Evolutionary conservation across 92 coral and sea anemone genomes (phyloP), one percentile per base, ranked within the genome.

Genomic region (Bergia puertoricense): DNA sequence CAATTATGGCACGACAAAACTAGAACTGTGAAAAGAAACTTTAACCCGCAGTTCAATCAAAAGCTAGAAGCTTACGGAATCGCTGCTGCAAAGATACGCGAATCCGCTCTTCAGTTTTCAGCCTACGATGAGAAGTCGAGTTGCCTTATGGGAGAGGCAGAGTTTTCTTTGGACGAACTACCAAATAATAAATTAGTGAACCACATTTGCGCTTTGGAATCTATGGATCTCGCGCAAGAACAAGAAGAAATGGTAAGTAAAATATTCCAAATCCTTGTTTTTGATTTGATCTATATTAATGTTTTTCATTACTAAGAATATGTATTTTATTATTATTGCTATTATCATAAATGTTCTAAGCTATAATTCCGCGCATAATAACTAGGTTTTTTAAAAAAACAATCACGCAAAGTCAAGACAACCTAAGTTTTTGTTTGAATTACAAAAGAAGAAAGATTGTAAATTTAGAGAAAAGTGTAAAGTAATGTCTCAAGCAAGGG

Each of bases 31-130:
- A 84, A 84, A 45, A 72, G 87, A 84, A 84, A 73, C 62, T 84
- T 84, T 38, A 84, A 18, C 68, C 87, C 87, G 36, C 87, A 71
- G 65, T 84, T 84, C 68, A 84, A 84, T 71, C 87, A 84, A 71
- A 84, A 84, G 43, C 87, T 84, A 2, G 87, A 69, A 71, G 87
- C 87, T 30, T 71, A 84, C 45, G 87, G 87, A 9, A 84, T 84
- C 13, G 87, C 77, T 71, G 77, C 77, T 5, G n/a, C 44, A 22
- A 69, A 3, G 41, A 69, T 84, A 45, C 87, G 46, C 43, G 68
- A 84, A 37, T 84, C 87, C 4, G 77, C 72, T 5, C 46, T 84
- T 30, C 65, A 68, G 79, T 84, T 84, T 84, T 67, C 10, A 72
- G 87, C 87, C 36, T 69, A 44, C 37, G 87, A 84, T 37, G 87